These are phyloP conservation scores for Pogonophryne albipinna DNA, from an alignment of 2,797 vertebrate genomes.

Conservation along the genomic window DNA sequence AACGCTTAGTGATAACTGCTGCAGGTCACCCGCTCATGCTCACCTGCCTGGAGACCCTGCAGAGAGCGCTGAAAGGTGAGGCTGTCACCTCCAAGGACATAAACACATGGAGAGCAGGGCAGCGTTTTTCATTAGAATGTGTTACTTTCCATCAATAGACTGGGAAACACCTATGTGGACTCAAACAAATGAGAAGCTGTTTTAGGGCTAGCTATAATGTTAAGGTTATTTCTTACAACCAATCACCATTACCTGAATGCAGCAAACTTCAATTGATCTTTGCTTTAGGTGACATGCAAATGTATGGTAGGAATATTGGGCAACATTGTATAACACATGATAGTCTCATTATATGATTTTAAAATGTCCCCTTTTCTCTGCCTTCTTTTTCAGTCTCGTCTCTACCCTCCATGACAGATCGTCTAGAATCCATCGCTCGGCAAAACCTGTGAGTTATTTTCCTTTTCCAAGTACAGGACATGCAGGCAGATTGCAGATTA, in stretches of 20 bases:
- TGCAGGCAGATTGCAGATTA: not conserved
- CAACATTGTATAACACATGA: not conserved
- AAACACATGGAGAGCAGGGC: not conserved
- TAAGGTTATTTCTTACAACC: not conserved
- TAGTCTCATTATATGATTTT: not conserved
- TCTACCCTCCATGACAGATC: slow-evolving; percentile 96
- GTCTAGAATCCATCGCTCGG: slow-evolving; percentile 96
- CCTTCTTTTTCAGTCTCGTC: slow-evolving; percentile 89
- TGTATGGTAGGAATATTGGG: not conserved
- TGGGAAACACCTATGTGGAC: not conserved
- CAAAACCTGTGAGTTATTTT: slow-evolving; percentile 91
- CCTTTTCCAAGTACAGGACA: not conserved
- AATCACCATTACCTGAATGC: not conserved
- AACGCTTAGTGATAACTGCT: slow-evolving; percentile 92
- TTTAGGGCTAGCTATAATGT: not conserved
- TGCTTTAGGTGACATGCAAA: not conserved
- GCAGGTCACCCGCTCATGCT: slow-evolving; percentile 95
- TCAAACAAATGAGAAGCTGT: not conserved
- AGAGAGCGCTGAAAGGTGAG: slow-evolving; percentile 97
- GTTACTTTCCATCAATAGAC: slow-evolving; percentile 4
- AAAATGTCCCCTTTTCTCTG: not conserved
- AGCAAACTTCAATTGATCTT: not conserved
- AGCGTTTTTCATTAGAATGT: slow-evolving; percentile 1
- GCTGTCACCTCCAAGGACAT: not conserved
- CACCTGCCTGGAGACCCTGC: slow-evolving; percentile 95